A percentile compares a stretch with the other conserved stretches of the same genome.
These are phyloP conservation scores for Lutjanus argentimaculatus DNA, from an alignment of 2,797 vertebrate genomes.

Conservation along the genomic window DNA sequence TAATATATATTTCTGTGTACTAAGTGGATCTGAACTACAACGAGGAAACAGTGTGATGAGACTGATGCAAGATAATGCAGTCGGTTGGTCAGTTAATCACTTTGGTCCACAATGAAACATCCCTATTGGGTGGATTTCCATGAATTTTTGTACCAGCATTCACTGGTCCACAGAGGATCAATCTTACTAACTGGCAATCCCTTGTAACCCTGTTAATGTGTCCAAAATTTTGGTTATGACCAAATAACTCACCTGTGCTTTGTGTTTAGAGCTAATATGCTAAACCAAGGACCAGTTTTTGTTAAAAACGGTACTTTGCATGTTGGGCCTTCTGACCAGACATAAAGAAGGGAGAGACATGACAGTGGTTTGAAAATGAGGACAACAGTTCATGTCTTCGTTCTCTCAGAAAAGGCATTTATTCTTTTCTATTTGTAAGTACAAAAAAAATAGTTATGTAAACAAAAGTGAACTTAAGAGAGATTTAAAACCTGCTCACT, in stretches of 20 bases:
- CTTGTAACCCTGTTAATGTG: background rate
- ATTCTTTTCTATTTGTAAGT: too few relatives aligned
- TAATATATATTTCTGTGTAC: conserved; percentile 15
- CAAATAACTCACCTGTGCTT: background rate
- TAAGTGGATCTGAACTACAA: conserved; percentile 15
- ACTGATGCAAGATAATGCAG: conserved; percentile 26
- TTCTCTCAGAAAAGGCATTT: background rate
- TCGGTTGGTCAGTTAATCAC: background rate
- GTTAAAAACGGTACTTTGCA: background rate
- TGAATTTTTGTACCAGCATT: too few relatives aligned
- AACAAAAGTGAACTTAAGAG: background rate
- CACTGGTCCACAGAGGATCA: background rate
- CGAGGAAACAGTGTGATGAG: conserved; percentile 8
- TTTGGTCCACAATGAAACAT: background rate
- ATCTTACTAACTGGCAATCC: too few relatives aligned
- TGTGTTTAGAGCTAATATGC: background rate
- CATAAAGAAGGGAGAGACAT: background rate
- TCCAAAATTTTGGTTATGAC: background rate
- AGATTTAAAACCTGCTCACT: background rate
- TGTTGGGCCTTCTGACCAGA: background rate
- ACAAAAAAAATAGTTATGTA: background rate
- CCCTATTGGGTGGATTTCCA: background rate
- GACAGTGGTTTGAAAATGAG: background rate
- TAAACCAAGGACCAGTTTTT: background rate
- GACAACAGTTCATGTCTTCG: background rate